phyloP scores from a whole-genome alignment of 2,113 vertebrate genomes.

The Tychaedon coryphoeus region DNA sequence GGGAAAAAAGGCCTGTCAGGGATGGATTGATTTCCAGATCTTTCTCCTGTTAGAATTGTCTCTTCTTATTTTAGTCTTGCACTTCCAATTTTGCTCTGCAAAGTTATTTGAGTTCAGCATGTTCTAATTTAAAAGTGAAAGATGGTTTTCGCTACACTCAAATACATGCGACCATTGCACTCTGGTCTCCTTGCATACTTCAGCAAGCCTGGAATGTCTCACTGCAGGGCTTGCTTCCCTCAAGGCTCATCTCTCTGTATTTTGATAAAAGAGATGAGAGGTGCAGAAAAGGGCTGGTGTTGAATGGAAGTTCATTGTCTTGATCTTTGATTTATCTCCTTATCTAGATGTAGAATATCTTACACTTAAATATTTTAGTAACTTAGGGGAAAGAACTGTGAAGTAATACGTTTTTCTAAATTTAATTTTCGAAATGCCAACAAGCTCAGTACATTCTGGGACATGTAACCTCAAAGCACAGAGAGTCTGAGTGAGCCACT shows the following conservation, averaged over 20 bases:
- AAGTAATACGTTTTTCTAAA: conserved; percentile 27
- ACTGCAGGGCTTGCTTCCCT: not conserved
- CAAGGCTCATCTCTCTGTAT: not conserved
- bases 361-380: conserved; percentile 42
- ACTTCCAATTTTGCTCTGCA: conserved; percentile 1
- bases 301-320: conserved; percentile 13
- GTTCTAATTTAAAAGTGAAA: conserved; percentile 40
- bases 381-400: conserved; percentile 20
- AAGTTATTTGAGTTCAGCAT: conserved; percentile 28
- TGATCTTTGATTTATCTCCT: conserved; percentile 38
- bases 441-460: conserved; percentile 28
- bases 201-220: not conserved
- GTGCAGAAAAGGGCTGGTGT: not conserved
- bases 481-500: not conserved
- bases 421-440: conserved; percentile 19
- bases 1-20: not conserved
- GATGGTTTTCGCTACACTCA: not conserved
- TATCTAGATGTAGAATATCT: conserved; percentile 20
- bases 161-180: not conserved
- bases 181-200: not conserved
- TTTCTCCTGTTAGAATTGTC: conserved; percentile 3
- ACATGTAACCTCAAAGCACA: conserved; percentile 11
- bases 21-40: not conserved
- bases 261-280: conserved; percentile 29
- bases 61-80: conserved; percentile 26